Percentiles rank a stretch among this genome's conserved stretches.
Conservation (phyloP, 2,888 invertebrate genomes). For the Augochlorella aurata region DNA sequence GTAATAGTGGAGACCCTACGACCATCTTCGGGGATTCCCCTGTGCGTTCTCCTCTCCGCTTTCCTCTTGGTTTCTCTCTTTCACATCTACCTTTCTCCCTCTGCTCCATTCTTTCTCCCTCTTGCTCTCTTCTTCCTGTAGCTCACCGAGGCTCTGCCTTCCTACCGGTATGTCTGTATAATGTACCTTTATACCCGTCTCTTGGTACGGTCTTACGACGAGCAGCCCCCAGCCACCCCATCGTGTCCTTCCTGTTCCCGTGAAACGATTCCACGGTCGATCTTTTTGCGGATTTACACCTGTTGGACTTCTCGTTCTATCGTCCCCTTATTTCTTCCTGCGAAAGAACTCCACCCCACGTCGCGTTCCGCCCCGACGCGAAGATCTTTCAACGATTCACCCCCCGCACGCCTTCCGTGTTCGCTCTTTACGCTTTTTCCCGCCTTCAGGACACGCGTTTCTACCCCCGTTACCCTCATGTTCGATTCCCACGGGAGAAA, state of each 20-base stretch:
- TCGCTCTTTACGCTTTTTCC: conserved; percentile 13
- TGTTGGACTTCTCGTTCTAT: conserved; percentile 78
- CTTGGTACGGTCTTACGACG: conserved; percentile 48
- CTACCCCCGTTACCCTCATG: neutral
- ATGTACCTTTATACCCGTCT: conserved; percentile 57
- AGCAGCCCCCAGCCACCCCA: conserved; percentile 51
- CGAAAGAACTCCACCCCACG: conserved; percentile 59
- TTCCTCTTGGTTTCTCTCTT: conserved; percentile 53
- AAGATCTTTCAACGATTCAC: conserved; percentile 26
- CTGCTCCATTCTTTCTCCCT: conserved; percentile 29
- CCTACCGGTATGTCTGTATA: conserved; percentile 49
- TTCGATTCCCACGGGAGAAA: conserved; percentile 20
- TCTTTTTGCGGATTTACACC: conserved; percentile 80
- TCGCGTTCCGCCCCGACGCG: conserved; percentile 35
- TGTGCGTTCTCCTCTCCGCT: conserved; percentile 52
- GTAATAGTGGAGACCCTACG: conserved; percentile 77
- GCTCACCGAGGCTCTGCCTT: conserved; percentile 47
- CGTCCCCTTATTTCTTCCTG: conserved; percentile 68
- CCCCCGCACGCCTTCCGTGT: neutral
- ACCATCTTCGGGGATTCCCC: conserved; percentile 75
- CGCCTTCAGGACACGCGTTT: conserved; percentile 14
- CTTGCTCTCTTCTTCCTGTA: conserved; percentile 46
- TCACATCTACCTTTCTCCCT: conserved; percentile 41
- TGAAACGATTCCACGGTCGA: conserved; percentile 72
- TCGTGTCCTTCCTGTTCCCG: conserved; percentile 64